Evolutionary conservation across 2,797 vertebrate genomes (phyloP).

Genomic region (Catamblyrhynchus diadema): DNA sequence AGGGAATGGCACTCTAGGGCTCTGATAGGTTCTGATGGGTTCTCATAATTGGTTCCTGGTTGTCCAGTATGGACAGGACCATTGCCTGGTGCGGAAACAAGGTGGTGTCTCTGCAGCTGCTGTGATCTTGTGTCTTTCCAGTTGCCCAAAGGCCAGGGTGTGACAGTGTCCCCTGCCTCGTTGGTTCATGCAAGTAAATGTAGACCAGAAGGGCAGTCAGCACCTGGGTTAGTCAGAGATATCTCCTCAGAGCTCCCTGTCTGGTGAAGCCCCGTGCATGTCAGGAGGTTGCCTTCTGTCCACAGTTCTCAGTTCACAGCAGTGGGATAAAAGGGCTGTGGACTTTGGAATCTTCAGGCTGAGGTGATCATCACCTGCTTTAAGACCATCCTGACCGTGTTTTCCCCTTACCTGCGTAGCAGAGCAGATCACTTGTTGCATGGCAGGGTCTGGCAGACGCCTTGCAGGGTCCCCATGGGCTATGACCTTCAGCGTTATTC

Average conservation of each 20-base stretch:
- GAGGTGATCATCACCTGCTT: not conserved
- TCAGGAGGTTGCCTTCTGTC: not conserved
- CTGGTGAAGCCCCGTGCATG: accelerated
- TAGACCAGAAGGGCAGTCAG: not conserved
- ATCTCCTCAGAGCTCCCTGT: not conserved
- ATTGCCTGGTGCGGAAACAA: not conserved
- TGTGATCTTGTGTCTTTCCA: not conserved
- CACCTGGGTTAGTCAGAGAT: not conserved
- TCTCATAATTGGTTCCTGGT: not conserved
- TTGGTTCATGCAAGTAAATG: not conserved
- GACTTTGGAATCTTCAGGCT: not conserved
- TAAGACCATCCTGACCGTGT: not conserved
- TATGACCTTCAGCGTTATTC: slow-evolving; percentile 68
- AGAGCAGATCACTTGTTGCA: not conserved
- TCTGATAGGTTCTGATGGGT: not conserved
- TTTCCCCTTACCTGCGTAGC: not conserved
- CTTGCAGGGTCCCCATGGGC: not conserved
- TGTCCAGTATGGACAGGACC: accelerated
- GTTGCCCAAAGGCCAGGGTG: not conserved
- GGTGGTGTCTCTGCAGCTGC: not conserved
- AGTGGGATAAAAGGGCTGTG: not conserved
- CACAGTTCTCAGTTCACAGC: not conserved
- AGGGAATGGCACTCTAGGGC: not conserved
- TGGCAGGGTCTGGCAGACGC: not conserved
- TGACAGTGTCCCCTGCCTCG: not conserved